A percentile compares a stretch with the other conserved stretches of the same genome.
These are phyloP conservation scores for Bufotes viridis DNA, from an alignment of 2,797 vertebrate species.

Conservation along the genomic window DNA sequence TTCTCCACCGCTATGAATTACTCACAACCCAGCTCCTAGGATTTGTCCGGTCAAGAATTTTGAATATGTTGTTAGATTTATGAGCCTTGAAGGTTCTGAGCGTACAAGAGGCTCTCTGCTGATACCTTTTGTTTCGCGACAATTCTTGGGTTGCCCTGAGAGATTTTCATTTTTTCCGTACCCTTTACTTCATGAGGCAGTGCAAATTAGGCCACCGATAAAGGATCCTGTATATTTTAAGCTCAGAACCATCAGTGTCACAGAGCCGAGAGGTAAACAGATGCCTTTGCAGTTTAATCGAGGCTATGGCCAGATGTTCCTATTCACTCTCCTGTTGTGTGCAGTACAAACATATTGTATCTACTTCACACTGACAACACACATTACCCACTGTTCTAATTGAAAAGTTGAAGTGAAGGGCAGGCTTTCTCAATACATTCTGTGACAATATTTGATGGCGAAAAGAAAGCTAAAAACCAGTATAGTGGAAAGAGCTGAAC, in stretches of 20 bases:
- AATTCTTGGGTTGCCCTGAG: slow-evolving; percentile 67
- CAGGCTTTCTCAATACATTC: slow-evolving; percentile 71
- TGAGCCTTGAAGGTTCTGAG: slow-evolving; percentile 58
- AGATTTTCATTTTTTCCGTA: slow-evolving; percentile 67
- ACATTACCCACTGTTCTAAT: slow-evolving; percentile 76
- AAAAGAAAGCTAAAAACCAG: slow-evolving; percentile 66
- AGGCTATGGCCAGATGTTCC: slow-evolving; percentile 84
- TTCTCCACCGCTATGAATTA: slow-evolving; percentile 14
- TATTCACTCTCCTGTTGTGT: slow-evolving; percentile 74
- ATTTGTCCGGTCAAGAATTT: slow-evolving; percentile 54
- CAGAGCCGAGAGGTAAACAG: slow-evolving; percentile 88
- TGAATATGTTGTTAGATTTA: slow-evolving; percentile 50
- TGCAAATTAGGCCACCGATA: slow-evolving; percentile 85
- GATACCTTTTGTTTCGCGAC: slow-evolving; percentile 62
- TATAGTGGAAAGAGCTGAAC: slow-evolving; percentile 58
- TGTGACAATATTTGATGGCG: slow-evolving; percentile 69
- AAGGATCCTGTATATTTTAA: slow-evolving; percentile 80
- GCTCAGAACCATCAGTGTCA: slow-evolving; percentile 89
- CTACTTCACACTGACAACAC: slow-evolving; percentile 80
- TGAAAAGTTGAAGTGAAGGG: slow-evolving; percentile 75
- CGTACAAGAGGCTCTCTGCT: slow-evolving; percentile 50
- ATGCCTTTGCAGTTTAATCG: slow-evolving; percentile 81
- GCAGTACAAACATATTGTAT: slow-evolving; percentile 79
- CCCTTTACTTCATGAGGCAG: slow-evolving; percentile 72
- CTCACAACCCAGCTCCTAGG: neutral